Conservation (phyloP, 2,888 invertebrate species). For the Agonopterix alstromeriana region DNA sequence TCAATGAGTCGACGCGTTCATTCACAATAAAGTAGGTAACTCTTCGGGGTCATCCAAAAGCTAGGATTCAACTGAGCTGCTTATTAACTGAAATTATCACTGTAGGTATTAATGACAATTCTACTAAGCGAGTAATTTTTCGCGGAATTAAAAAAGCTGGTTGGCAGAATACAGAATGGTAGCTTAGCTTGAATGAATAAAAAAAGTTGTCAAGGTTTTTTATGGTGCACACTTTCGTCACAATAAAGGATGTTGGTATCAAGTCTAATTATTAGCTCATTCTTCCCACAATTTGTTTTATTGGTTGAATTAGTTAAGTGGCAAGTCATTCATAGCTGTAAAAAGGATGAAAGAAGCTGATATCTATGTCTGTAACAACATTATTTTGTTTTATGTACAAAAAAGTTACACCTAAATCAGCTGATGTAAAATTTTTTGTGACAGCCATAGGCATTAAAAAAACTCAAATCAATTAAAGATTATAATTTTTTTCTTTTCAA, state of each 20-base stretch:
- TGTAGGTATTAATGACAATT: neutral
- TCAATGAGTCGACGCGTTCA: conserved; percentile 68
- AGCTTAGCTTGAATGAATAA: conserved; percentile 1
- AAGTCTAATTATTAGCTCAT: neutral
- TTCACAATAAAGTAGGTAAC: conserved; percentile 67
- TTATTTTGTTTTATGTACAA: too few species aligned
- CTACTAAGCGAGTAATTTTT: conserved; percentile 1
- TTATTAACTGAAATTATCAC: conserved; percentile 25
- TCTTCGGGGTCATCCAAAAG: conserved; percentile 63
- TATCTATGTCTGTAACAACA: too few species aligned
- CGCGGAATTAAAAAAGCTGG: conserved; percentile 9
- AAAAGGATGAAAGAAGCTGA: too few species aligned
- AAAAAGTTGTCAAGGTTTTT: conserved; percentile 15
- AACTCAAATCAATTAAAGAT: too few species aligned
- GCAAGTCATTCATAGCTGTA: neutral
- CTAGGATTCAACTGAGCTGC: conserved; percentile 35
- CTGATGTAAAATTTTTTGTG: too few species aligned
- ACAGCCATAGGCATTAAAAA: too few species aligned
- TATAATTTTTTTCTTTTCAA: too few species aligned
- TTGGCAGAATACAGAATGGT: neutral
- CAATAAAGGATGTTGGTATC: conserved; percentile 8
- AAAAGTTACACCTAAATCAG: too few species aligned
- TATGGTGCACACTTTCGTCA: conserved; percentile 8
- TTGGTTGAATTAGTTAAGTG: conserved; percentile 7
- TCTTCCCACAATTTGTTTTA: conserved; percentile 2